Base-by-base conservation (phyloP, 2,797 vertebrate species). In the Ceryle rudis region DNA sequence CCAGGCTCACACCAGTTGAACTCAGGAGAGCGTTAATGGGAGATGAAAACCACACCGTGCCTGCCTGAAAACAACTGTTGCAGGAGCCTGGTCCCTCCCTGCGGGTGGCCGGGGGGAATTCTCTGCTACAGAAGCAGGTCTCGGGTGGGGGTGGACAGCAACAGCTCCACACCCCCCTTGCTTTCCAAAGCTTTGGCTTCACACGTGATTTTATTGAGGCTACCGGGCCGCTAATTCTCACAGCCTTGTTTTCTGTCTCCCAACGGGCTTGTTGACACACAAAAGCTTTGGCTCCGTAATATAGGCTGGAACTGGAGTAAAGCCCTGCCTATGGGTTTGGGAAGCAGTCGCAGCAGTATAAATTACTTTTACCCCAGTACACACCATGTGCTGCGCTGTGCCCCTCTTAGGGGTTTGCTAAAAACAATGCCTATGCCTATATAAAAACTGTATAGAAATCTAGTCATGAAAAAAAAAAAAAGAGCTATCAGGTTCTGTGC, bases 401-500 rank as follows among this genome's bases (percentile, higher is more conserved):
- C 51, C 5, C 3, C 47, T 81, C 73, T 44, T 29, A 17, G 61
- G 28, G 42, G 47, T 70, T 39, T 7, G 58, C 31, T 70, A n/a
- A 61, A 86, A 95, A 65, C 81, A 88, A 51, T 37, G 52, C 77
- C 55, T 22, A 1, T 4, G 57, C 26, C 91, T 41, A 4, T 44
- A n/a, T 52, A 65, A 90, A 79, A 96, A 55, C 66, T 12, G 18
- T 46, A 13, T 44, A 26, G 88, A 85, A 74, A 42, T 18, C 28
- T 5, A 14, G 54, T n/a, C 47, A 3, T 39, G n/a, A n/a, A 51
- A 26, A 79, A 51, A 28, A 49, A 22, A 57, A 41, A 39, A 12
- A 77, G 80, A 95, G 84, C 93, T 92, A 94, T 95, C 95, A 71
- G 78, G 78, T 82, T 65, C 86, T 82, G 83, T 7, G 93, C 75